Evolutionary conservation across 64 coral and sea anemone species (phyloP).

Genomic region (Cladopsammia gracilis): DNA sequence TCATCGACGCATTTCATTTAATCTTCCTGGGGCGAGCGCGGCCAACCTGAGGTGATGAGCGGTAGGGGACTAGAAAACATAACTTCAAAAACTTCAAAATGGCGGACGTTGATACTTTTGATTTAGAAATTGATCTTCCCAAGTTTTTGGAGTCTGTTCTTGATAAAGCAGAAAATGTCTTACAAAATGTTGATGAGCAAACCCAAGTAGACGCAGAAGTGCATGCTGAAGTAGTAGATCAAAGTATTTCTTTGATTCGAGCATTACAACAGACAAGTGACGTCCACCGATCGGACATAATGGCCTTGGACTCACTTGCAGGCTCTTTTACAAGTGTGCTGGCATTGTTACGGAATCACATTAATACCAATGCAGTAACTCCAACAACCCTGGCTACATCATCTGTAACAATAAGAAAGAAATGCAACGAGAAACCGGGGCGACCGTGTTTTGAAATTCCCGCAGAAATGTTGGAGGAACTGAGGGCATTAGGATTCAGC

Average conservation of each 20-base stretch:
- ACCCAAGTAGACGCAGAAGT: constrained; percentile 1
- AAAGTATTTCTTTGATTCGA: background rate
- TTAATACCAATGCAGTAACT: constrained; percentile 31
- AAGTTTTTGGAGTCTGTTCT: too few relatives aligned
- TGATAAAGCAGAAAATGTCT: too few relatives aligned
- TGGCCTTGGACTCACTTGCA: constrained; percentile 44
- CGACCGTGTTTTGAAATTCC: constrained; percentile 68
- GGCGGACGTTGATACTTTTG: constrained; percentile 49
- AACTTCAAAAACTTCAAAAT: constrained; percentile 25
- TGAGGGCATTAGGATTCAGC: constrained; percentile 62
- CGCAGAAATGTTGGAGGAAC: constrained; percentile 63
- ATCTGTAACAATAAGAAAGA: constrained; percentile 14
- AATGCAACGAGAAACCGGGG: constrained; percentile 32
- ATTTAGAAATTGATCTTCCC: constrained; percentile 50
- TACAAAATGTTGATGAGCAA: too few relatives aligned
- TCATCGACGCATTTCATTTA: too few relatives aligned
- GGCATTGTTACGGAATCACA: constrained; percentile 53
- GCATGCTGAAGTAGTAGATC: background rate
- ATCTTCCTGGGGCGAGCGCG: too few relatives aligned
- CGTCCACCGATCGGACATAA: constrained; percentile 13
- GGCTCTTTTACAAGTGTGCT: constrained; percentile 28
- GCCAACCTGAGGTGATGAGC: too few relatives aligned
- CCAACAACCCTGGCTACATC: constrained; percentile 49
- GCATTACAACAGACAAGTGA: constrained; percentile 37
- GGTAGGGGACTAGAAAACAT: constrained; percentile 1